Evolutionary conservation across 2,888 invertebrate genomes (phyloP).

Genomic region (Hoplodrina blanda): DNA sequence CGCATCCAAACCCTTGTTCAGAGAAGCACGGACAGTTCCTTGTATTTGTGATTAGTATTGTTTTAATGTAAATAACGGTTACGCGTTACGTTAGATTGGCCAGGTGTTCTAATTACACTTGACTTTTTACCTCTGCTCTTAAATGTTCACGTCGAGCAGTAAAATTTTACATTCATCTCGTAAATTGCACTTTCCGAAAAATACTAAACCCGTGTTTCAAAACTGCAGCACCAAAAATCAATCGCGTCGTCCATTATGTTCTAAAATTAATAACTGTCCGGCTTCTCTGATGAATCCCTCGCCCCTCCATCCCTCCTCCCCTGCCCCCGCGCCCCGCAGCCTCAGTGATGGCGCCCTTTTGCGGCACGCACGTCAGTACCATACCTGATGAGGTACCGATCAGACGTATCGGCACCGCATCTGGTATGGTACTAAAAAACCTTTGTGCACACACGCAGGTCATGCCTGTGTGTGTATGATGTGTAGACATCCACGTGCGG

Average conservation of each 20-base stretch:
- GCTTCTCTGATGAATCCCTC: conserved; percentile 21
- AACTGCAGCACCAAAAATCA: conserved; percentile 21
- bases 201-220: background rate
- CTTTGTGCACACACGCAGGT: conserved; percentile 8
- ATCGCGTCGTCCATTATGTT: conserved; percentile 6
- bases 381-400: conserved; percentile 52
- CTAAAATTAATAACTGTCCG: conserved; percentile 47
- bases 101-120: background rate
- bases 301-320: background rate
- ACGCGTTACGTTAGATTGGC: background rate
- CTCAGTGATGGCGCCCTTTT: conserved; percentile 14
- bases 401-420: conserved; percentile 47
- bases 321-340: background rate
- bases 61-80: background rate
- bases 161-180: background rate
- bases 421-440: conserved; percentile 41
- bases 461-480: background rate
- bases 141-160: background rate
- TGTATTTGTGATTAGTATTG: background rate
- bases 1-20: background rate
- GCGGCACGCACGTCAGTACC: conserved; percentile 39
- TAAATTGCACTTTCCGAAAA: background rate
- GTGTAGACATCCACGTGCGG: background rate
- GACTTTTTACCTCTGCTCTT: background rate
- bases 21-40: background rate